Percentiles rank a stretch among this genome's conserved stretches.
Conservation (phyloP, 2,113 vertebrate species). For the Triplophysa dalaica region DNA sequence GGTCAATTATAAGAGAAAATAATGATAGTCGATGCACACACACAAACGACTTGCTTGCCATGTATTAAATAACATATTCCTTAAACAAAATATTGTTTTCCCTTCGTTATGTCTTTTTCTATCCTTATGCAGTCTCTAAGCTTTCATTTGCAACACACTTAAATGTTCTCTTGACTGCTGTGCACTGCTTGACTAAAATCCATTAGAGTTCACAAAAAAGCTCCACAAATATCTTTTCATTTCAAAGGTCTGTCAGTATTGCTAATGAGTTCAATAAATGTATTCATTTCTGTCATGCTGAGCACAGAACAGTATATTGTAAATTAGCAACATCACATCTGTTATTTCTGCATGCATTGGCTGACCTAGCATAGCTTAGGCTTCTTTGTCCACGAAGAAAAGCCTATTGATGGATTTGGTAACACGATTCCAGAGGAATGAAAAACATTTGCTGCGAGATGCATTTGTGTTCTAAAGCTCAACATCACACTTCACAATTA, state of each 20-base stretch:
- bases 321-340: neutral
- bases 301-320: neutral
- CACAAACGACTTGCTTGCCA: neutral
- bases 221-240: constrained; percentile 3
- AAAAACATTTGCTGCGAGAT: constrained; percentile 8
- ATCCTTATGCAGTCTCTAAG: neutral
- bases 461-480: neutral
- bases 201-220: constrained; percentile 2
- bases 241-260: constrained; percentile 18
- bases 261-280: constrained; percentile 5
- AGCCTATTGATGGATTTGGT: neutral
- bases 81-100: neutral
- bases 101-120: neutral
- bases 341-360: neutral
- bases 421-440: neutral
- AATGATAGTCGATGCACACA: neutral
- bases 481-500: constrained; percentile 5
- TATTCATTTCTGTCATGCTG: neutral
- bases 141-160: neutral
- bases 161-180: neutral
- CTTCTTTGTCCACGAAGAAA: neutral
- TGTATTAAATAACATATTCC: neutral
- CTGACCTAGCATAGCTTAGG: neutral
- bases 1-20: neutral
- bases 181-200: constrained; percentile 16